Base-by-base conservation (phyloP, 1,140 invertebrate genomes). In the Pseudachorutes palmiensis region DNA sequence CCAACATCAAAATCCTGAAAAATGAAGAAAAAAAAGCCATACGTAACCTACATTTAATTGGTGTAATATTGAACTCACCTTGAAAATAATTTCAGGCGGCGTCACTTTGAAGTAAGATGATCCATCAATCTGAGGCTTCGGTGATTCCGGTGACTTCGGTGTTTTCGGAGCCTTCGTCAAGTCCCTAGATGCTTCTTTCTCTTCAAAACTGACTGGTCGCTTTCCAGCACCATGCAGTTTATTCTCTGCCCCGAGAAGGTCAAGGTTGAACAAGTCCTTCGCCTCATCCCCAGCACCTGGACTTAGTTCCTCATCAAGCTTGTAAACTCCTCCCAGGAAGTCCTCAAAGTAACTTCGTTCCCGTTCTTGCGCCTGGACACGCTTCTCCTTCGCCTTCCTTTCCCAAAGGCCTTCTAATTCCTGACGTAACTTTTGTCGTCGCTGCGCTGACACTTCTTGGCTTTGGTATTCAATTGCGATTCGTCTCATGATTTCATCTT, bases 1-100 rank as follows among this genome's bases (percentile, higher is more conserved):
- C 58, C 29, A 22, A 60, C 3, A 2, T 30, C 58, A 31, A 60
- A 60, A 32, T 60, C 58, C 58, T 60, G 58, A 12, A 12, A 31
- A 60, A 60, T 29, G 29, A 16, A 31, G 31, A 60, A 45, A 45
- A 19, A 45, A 45, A 45, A n/a, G n/a, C n/a, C n/a, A n/a, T n/a
- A n/a, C n/a, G n/a, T n/a, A n/a, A n/a, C n/a, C n/a, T n/a, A 45
- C 9, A 45, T 45, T 45, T 45, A 45, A 45, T 45, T 45, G 36
- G 36, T 45, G n/a, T n/a, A 55, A n/a, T 24, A 26, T 14, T 55
- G 14, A 26, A 55, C 14, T 60, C 5, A 60, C 58, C 58, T 60
- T 60, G 58, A 60, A 60, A 30, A 32, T 60, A 28, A 60, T 22
- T 12, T 30, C 9, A 9, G 26, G 9, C 14, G 58, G 58, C 26